Base-by-base conservation (phyloP, 2,113 vertebrate species). In the Excalfactoria chinensis region DNA sequence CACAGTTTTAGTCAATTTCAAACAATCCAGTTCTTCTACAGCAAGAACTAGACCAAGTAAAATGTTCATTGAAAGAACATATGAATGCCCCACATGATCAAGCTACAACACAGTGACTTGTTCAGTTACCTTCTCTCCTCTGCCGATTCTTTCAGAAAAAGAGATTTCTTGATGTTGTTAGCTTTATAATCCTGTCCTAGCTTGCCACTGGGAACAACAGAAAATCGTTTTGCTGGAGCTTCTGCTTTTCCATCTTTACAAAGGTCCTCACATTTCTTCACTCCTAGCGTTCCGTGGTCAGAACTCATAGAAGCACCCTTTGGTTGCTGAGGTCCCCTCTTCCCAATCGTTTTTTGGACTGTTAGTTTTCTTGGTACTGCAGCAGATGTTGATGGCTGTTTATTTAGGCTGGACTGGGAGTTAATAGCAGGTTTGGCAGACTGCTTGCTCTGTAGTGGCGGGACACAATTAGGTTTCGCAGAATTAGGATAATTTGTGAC, bases 61-160 rank as follows among this genome's bases (percentile, higher is more conserved):
- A 25, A 28, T 41, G 60, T 55, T 74, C 7, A 41, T 35, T 16
- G 26, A 40, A 72, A 84, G 10, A 75, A 73, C 21, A 19, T 14
- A 20, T 44, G 18, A 70, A 37, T 48, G 55, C 16, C 26, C 44
- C 46, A 64, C 6, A 78, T 44, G 44, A 51, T 9, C 59, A 83
- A 88, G 21, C 10, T 71, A 28, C 2, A 2, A 60, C 7, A 23
- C 14, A 56, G 25, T 7, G 17, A 71, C 32, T 34, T 81, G 85
- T 77, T 72, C 28, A 21, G 32, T 97, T 95, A 99, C 99, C 97
- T 98, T 95, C 97, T 98, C 35, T 98, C 98, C 91, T 98, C 98
- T 22, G 95, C 91, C 1, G 98, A 96, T 80, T 98, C 98, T 76
- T 84, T 97, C 8, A 84, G 58, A 77, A 56, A 87, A 94, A 95